Percentiles rank a stretch among this genome's conserved stretches.
phyloP scores from a whole-genome alignment of 35 echinoderm and acorn worm genomes.

The Strongylocentrotus purpuratus region DNA sequence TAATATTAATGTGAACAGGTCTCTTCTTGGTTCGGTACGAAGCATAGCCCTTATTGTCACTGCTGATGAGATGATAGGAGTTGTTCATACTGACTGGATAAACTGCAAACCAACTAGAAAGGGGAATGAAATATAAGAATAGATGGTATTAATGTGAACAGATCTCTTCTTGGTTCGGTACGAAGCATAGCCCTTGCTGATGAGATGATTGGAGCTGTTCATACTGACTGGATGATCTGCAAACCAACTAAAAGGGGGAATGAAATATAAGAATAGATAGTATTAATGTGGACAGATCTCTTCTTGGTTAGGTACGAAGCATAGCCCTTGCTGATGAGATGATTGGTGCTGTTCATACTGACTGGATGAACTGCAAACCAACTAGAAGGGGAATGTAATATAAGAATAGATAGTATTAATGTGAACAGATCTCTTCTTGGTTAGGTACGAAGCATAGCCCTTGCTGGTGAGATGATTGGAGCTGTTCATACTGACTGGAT shows the following conservation, averaged over 20 bases:
- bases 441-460: too few species aligned
- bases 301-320: slow-evolving; percentile 85
- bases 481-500: too few species aligned
- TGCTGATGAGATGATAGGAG: slow-evolving; percentile 87
- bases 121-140: neutral
- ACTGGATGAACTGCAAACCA: too few species aligned
- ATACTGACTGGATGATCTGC: slow-evolving; percentile 85
- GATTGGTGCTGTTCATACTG: too few species aligned
- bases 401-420: too few species aligned
- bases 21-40: slow-evolving; percentile 81
- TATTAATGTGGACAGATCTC: neutral
- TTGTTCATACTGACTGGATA: slow-evolving; percentile 93
- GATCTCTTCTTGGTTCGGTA: slow-evolving; percentile 75
- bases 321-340: too few species aligned
- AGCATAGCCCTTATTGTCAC: slow-evolving; percentile 96
- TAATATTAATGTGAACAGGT: neutral
- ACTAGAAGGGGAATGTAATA: too few species aligned
- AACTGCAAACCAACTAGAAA: slow-evolving; percentile 79
- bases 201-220: slow-evolving; percentile 89
- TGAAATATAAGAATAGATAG: neutral
- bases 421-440: too few species aligned
- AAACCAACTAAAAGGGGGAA: slow-evolving; percentile 69
- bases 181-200: slow-evolving; percentile 90
- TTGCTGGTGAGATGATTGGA: too few species aligned
- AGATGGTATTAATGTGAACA: neutral